phyloP scores from a whole-genome alignment of 2,113 vertebrate genomes.

The Pollimyrus isidori region DNA sequence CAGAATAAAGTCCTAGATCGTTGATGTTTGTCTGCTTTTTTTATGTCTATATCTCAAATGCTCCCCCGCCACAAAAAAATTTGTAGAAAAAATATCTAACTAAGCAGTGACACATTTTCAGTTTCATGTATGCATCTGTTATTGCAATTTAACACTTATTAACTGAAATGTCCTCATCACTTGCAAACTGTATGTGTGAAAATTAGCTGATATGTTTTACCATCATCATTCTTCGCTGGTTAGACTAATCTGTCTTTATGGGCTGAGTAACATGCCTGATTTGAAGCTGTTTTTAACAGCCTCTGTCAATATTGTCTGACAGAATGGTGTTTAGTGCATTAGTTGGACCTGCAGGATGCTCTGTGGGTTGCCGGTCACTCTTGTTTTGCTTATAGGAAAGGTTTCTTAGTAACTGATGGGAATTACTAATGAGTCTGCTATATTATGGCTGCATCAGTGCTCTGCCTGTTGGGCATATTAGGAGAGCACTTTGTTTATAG shows the following conservation, averaged over 20 bases:
- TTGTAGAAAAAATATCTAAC: background rate
- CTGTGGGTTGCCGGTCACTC: background rate
- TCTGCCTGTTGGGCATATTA: background rate
- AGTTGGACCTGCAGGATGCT: background rate
- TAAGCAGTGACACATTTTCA: background rate
- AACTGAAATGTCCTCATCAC: background rate
- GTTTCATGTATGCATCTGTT: background rate
- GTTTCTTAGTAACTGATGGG: background rate
- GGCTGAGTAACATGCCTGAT: background rate
- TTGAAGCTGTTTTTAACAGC: background rate
- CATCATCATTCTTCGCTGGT: background rate
- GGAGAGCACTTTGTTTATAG: background rate
- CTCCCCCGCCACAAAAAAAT: background rate
- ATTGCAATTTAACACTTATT: background rate
- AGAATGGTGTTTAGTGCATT: background rate
- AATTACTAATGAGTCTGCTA: background rate
- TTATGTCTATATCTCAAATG: background rate
- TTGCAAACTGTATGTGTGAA: background rate
- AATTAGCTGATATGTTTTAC: background rate
- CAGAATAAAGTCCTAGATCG: background rate
- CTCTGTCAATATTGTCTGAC: background rate
- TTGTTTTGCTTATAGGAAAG: background rate
- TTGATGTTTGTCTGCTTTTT: background rate
- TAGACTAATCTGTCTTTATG: background rate
- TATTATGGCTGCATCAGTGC: background rate